These are phyloP conservation scores for Phallusia fumigata DNA, from an alignment of 23 tunicate genomes.

Conservation along the genomic window DNA sequence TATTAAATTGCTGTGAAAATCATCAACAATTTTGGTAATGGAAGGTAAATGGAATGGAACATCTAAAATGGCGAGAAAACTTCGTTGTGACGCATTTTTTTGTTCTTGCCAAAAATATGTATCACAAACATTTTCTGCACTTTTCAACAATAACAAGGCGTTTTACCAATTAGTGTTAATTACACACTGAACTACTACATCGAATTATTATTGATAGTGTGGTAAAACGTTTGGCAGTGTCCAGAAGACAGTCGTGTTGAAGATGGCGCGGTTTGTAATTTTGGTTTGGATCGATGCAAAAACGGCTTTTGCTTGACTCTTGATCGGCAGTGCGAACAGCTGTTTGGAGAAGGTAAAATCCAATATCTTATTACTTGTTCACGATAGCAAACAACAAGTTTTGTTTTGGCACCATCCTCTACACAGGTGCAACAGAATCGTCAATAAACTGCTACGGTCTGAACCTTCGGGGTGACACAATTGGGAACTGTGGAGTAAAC, in stretches of 20 bases:
- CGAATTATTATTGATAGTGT: no score
- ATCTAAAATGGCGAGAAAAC: no score
- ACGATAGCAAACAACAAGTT: no score
- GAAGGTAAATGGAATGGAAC: no score
- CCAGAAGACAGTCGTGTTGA: background rate
- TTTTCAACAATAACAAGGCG: no score
- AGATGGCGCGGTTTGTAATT: background rate
- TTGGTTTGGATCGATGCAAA: background rate
- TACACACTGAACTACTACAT: background rate
- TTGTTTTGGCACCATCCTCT: background rate
- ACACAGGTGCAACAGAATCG: background rate
- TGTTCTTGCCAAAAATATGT: no score
- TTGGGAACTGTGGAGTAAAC: constrained; percentile 7
- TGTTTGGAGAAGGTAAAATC: background rate
- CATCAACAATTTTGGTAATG: no score
- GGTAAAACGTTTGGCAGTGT: background rate
- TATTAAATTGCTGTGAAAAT: no score
- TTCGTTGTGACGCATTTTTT: no score
- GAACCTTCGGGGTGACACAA: background rate
- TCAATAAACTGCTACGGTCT: background rate
- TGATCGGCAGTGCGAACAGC: background rate
- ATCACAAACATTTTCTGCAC: no score
- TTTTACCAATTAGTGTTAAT: no score
- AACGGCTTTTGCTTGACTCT: background rate
- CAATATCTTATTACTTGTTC: no score